A percentile compares a stretch with the other conserved stretches of the same genome.
Conservation (phyloP, 2,797 vertebrate genomes). For the Gymnoscopelus braueri region DNA sequence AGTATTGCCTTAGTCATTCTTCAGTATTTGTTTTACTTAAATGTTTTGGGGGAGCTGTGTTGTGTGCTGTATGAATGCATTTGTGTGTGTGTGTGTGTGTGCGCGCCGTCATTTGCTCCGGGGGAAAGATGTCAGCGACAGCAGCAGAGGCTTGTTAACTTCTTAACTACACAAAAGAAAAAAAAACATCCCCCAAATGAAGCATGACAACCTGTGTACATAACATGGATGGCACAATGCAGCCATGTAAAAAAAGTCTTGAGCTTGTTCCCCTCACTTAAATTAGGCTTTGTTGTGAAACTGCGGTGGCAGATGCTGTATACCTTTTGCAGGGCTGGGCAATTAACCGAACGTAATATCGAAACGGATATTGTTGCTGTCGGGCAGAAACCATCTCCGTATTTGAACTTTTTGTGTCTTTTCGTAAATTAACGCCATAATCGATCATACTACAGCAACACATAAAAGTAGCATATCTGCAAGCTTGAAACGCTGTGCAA, state of each 20-base stretch:
- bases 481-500: too few relatives aligned
- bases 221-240: slow-evolving; percentile 51
- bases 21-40: neutral
- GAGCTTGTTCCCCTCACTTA: slow-evolving; percentile 44
- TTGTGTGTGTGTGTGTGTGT: neutral
- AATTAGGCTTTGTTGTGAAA: slow-evolving; percentile 28
- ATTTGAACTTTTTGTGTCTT: too few relatives aligned
- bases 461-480: too few relatives aligned
- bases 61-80: neutral
- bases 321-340: neutral
- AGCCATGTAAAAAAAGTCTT: slow-evolving; percentile 47
- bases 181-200: slow-evolving; percentile 62
- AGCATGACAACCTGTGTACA: slow-evolving; percentile 68
- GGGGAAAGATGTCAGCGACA: slow-evolving; percentile 50
- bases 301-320: slow-evolving; percentile 56
- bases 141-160: slow-evolving; percentile 53
- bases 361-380: too few relatives aligned
- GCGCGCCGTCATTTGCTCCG: neutral
- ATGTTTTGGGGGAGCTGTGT: neutral
- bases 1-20: slow-evolving; percentile 26
- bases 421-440: too few relatives aligned
- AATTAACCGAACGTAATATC: slow-evolving; percentile 23
- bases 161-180: slow-evolving; percentile 40
- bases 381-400: too few relatives aligned
- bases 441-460: too few relatives aligned